Base-by-base conservation (phyloP, 2,113 vertebrate genomes). In the Onychorhynchus coronatus region DNA sequence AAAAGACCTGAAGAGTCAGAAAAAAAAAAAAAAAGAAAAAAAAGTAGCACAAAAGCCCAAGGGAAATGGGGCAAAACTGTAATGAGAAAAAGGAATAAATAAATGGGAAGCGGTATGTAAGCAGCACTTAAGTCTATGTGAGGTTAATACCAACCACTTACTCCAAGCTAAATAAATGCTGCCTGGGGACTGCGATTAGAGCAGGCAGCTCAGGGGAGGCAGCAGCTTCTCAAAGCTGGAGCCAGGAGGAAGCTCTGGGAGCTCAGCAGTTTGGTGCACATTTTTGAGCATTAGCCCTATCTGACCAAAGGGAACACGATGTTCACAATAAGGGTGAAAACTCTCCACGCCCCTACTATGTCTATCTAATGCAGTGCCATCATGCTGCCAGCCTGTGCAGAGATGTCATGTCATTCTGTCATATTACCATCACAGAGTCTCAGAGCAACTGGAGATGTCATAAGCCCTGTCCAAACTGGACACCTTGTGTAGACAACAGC, bases 41-140 rank as follows among this genome's bases (percentile, higher is more conserved):
- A 62, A 42, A 0, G 14, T 23, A 79, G 33, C 23, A 55, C 35
- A 67, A 89, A 83, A 84, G 46, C 61, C 65, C 68, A 73, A 62
- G 86, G 88, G 73, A 94, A 88, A 81, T 27, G 41, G 72, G 37
- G 47, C 76, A 91, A 92, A 65, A 78, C 56, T 72, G 61, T 78
- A 93, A 94, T 5, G 6, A 81, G 65, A 86, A 93, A 95, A 89
- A 93, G 65, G 76, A 96, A 92, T 81, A 96, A 95, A 94, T 75
- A 94, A 93, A 89, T 55, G 52, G 47, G 53, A 95, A 93, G 91
- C 18, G 3, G 39, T 78, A 39, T 2, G 0, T 76, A 95, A 85
- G 91, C 73, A 94, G 76, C 91, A 89, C 56, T 94, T 93, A 90
- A 78, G 68, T 63, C 75, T 82, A 49, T 68, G 41, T 56, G 77